phyloP scores from a whole-genome alignment of 2,888 invertebrate genomes.

The Nephrotoma appendiculata region DNA sequence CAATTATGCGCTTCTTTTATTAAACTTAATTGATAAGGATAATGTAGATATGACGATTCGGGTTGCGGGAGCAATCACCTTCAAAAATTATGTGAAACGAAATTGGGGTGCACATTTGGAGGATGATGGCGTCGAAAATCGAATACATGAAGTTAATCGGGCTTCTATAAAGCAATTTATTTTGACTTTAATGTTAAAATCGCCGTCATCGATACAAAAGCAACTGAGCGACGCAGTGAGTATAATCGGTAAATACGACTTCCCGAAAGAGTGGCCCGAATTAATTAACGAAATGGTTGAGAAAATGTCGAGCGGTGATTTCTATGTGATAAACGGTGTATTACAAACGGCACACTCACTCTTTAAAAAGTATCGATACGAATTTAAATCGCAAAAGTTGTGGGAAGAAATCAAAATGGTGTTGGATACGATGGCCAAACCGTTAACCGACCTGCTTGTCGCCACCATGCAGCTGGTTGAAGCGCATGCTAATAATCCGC shows the following conservation, averaged over 20 bases:
- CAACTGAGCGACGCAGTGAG: constrained; percentile 93
- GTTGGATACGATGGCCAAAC: constrained; percentile 81
- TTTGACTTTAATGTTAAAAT: constrained; percentile 83
- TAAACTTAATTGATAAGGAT: constrained; percentile 74
- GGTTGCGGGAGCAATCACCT: constrained; percentile 81
- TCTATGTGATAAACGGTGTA: constrained; percentile 88
- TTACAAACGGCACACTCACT: constrained; percentile 91
- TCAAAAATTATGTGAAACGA: constrained; percentile 92
- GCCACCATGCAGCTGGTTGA: constrained; percentile 71
- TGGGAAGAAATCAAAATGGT: constrained; percentile 98
- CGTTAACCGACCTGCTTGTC: constrained; percentile 83
- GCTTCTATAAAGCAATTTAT: constrained; percentile 69
- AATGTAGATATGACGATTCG: constrained; percentile 68
- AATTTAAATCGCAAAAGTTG: constrained; percentile 85
- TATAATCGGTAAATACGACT: constrained; percentile 92
- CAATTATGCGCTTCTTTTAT: constrained; percentile 74
- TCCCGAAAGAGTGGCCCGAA: constrained; percentile 92
- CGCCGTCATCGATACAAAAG: constrained; percentile 79
- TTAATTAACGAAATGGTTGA: constrained; percentile 87
- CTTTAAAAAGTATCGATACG: constrained; percentile 89
- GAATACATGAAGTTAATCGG: constrained; percentile 68
- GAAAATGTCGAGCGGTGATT: constrained; percentile 81
- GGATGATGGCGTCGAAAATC: constrained; percentile 59
- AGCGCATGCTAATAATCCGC: constrained; percentile 62
- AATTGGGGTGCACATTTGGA: constrained; percentile 71